These are phyloP conservation scores for Nannoperca obscura DNA, from an alignment of 2,797 vertebrate species.

Conservation along the genomic window DNA sequence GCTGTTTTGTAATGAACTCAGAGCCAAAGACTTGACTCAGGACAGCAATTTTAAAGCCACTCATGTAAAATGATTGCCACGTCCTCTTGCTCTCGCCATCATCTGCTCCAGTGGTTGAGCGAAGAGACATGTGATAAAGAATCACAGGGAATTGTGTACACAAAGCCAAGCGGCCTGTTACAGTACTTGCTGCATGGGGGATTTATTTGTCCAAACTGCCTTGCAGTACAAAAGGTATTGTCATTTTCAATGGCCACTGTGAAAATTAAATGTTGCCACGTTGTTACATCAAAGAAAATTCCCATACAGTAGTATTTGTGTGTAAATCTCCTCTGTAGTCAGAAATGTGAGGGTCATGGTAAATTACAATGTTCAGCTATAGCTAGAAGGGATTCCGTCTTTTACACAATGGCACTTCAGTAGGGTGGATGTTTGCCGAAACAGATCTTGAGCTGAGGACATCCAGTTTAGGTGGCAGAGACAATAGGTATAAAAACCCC, in stretches of 20 bases:
- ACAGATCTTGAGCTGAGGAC: background rate
- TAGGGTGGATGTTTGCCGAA: background rate
- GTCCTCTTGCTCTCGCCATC: slow-evolving; percentile 36
- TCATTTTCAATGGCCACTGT: background rate
- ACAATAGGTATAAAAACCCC: background rate
- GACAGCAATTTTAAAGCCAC: slow-evolving; percentile 49
- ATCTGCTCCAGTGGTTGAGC: slow-evolving; percentile 41
- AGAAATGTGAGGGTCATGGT: slow-evolving; percentile 3
- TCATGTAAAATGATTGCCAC: slow-evolving; percentile 51
- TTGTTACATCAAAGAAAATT: slow-evolving; percentile 7
- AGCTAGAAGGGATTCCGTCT: background rate
- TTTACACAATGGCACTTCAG: slow-evolving; percentile 4
- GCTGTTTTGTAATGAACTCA: slow-evolving; percentile 58
- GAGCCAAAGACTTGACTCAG: slow-evolving; percentile 37
- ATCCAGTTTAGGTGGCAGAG: background rate
- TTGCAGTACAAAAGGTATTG: background rate
- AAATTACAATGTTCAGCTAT: background rate
- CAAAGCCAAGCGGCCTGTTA: background rate
- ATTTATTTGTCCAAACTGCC: background rate
- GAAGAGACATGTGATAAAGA: slow-evolving; percentile 24
- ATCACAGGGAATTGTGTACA: slow-evolving; percentile 1
- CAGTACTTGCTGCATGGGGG: background rate
- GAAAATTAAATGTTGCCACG: background rate
- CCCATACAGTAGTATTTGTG: background rate
- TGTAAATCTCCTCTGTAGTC: background rate